phyloP scores from a whole-genome alignment of 2,113 vertebrate species.

The Pseudorasbora parva region DNA sequence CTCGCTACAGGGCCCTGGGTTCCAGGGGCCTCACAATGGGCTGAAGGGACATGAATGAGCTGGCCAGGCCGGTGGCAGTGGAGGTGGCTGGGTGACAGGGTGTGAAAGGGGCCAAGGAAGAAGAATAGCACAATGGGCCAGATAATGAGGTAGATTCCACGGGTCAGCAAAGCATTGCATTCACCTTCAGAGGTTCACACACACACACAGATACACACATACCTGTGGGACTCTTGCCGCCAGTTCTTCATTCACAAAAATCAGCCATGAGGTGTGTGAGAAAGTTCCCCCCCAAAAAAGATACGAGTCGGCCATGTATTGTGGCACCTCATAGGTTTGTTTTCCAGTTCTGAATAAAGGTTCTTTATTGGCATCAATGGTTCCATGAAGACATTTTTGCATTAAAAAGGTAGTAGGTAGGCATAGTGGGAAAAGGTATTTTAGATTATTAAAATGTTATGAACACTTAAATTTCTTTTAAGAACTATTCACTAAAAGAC shows the following conservation, averaged over 20 bases:
- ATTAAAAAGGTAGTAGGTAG: too few species aligned
- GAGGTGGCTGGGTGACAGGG: conserved; percentile 80
- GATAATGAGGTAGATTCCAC: conserved; percentile 84
- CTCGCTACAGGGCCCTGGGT: conserved; percentile 77
- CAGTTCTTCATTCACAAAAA: conserved; percentile 32
- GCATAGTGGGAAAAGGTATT: too few species aligned
- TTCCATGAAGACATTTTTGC: too few species aligned
- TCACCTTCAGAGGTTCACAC: conserved; percentile 65
- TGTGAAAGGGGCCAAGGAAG: conserved; percentile 81
- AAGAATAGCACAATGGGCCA: conserved; percentile 75
- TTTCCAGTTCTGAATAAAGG: background rate
- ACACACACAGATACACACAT: conserved; percentile 16
- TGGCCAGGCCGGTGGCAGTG: conserved; percentile 84
- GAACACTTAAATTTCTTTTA: too few species aligned
- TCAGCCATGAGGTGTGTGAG: conserved; percentile 30
- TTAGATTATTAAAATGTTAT: too few species aligned
- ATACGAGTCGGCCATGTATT: background rate
- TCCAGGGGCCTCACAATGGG: conserved; percentile 80
- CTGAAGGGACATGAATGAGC: conserved; percentile 85
- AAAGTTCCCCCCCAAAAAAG: background rate
- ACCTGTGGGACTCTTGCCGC: conserved; percentile 38
- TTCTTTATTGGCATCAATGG: too few species aligned
- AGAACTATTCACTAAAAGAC: too few species aligned
- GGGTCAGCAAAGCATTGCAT: conserved; percentile 84
- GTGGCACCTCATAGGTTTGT: background rate